Evolutionary conservation across 2,888 invertebrate species (phyloP), one percentile per base, ranked within the genome.

Genomic region (Macrophya annulata): DNA sequence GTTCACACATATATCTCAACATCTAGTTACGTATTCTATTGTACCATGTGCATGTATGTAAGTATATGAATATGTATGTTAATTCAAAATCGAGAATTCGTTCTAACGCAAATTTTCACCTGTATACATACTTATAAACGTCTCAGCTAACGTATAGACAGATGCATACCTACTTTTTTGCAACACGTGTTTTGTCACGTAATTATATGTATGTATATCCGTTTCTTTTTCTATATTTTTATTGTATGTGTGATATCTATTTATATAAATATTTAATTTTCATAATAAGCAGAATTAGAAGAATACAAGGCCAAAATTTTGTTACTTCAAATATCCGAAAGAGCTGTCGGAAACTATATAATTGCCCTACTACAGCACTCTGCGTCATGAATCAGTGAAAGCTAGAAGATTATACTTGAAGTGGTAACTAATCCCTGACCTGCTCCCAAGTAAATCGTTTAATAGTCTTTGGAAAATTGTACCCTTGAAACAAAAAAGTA

Each of bases 1-100:
- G 55, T 77, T 77, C 77, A 77, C 77, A 77, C 77, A 77, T 37
- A 77, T 37, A 77, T 77, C 55, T 77, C 10, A 55, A 51, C 12
- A 31, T 77, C 77, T 77, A 1, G 37, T 77, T 77, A 77, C 31
- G 37, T 37, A n/a, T 31, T 17, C 55, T 31, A 77, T 77, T 77
- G 55, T 51, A 55, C n/a, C 55, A n/a, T 55, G 55, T 55, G 55
- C 55, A 55, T 55, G 55, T 55, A 55, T 55, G 4, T 21, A 43
- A 12, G 48, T 51, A 37, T 37, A 77, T 45, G 37, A 77, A 55
- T 77, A 25, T 55, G 9, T 51, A 37, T 51, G 51, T 45, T 17
- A 31, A 77, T 77, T 51, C 37, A 37, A 25, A 45, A 45, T 9
- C 21, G 17, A 21, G 45, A n/a, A n/a, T 12, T 74, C 45, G 21